Evolutionary conservation across 2,888 invertebrate species (phyloP).

Genomic region (Pandemis heparana): DNA sequence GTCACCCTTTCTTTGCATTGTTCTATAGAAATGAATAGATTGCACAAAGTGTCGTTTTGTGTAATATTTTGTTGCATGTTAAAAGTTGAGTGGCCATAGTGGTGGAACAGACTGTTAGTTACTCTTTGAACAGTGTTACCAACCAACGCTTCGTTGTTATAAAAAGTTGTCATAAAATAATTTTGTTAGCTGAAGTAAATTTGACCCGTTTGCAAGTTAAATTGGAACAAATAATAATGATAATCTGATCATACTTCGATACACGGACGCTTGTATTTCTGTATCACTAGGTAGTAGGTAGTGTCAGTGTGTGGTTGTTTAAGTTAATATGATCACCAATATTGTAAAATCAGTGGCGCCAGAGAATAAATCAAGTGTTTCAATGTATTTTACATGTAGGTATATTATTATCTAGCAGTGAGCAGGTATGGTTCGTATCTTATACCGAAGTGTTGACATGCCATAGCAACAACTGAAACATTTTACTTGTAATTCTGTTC

Average conservation of each 20-base stretch:
- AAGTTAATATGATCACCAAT: background rate
- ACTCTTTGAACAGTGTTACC: background rate
- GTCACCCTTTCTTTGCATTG: conserved; percentile 77
- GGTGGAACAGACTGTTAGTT: conserved; percentile 13
- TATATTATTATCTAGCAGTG: background rate
- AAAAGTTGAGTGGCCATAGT: conserved; percentile 48
- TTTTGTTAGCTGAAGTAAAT: background rate
- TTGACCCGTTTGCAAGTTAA: background rate
- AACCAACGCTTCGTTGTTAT: background rate
- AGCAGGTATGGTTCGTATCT: background rate
- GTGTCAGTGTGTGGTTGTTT: background rate
- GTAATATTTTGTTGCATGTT: conserved; percentile 61
- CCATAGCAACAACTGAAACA: background rate
- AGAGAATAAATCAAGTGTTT: background rate
- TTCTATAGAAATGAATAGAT: conserved; percentile 64
- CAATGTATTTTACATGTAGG: background rate
- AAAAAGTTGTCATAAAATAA: background rate
- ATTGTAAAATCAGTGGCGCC: background rate
- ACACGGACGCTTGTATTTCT: background rate
- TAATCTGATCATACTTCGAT: too few relatives aligned
- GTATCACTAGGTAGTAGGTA: background rate
- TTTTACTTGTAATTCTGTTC: conserved; percentile 16
- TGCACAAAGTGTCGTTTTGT: conserved; percentile 71
- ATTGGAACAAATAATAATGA: background rate
- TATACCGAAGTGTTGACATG: conserved; percentile 18